Evolutionary conservation across 1,140 invertebrate species (phyloP).

Genomic region (Rhagoletis pomonella): DNA sequence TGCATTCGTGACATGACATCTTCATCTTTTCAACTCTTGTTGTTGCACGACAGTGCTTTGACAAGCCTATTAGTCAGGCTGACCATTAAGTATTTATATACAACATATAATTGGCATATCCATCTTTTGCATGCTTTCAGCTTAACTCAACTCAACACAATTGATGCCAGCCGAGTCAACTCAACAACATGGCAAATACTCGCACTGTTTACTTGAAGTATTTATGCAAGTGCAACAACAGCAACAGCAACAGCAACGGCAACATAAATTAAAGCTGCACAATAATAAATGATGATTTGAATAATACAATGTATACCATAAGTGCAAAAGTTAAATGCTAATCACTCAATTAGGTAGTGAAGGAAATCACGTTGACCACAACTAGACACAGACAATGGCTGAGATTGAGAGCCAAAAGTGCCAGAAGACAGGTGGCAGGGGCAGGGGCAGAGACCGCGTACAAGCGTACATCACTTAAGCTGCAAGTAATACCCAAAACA

Average conservation of each 20-base stretch:
- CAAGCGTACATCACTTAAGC: background rate
- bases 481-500: conserved; percentile 23
- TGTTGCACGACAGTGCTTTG: conserved; percentile 27
- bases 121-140: conserved; percentile 37
- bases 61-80: conserved; percentile 50
- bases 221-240: background rate
- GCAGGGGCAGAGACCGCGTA: background rate
- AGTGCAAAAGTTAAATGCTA: conserved; percentile 52
- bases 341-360: conserved; percentile 51
- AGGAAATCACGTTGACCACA: conserved; percentile 48
- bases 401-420: background rate
- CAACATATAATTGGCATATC: conserved; percentile 24
- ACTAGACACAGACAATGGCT: background rate
- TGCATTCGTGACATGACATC: background rate
- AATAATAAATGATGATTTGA: conserved; percentile 53
- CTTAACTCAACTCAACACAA: conserved; percentile 12
- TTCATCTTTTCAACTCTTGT: background rate
- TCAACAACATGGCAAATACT: background rate
- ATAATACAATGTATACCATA: conserved; percentile 50
- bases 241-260: background rate
- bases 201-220: background rate
- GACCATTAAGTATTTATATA: conserved; percentile 7
- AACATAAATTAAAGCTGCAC: conserved; percentile 24
- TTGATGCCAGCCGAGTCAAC: background rate
- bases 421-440: background rate